These are phyloP conservation scores for Drosophila aff. DNA, from an alignment of 1,140 invertebrate species.

Conservation along the genomic window DNA sequence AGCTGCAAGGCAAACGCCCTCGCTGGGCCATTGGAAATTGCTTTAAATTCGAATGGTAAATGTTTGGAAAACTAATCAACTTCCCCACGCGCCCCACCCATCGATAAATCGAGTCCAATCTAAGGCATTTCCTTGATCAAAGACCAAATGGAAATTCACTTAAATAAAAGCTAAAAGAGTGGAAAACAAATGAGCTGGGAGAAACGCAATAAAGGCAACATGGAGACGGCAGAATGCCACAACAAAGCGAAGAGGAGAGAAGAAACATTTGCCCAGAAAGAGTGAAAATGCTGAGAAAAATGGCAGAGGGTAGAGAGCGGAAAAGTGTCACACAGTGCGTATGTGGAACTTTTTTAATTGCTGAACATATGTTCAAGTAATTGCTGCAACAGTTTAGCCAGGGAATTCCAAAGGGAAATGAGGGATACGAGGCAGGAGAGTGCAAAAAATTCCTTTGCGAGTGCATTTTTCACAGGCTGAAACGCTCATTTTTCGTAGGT, in stretches of 20 bases:
- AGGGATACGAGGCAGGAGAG: conserved; percentile 2
- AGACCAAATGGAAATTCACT: conserved; percentile 18
- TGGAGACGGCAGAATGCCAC: conserved; percentile 20
- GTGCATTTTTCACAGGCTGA: neutral
- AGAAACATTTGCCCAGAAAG: conserved; percentile 28
- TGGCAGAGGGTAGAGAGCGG: conserved; percentile 2
- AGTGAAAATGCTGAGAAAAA: conserved; percentile 42
- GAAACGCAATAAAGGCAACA: conserved; percentile 50
- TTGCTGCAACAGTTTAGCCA: conserved; percentile 63
- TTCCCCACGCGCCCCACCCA: neutral
- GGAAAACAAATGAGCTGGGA: conserved; percentile 56
- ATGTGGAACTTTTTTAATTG: conserved; percentile 79
- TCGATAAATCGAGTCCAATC: conserved; percentile 13
- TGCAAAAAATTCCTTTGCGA: neutral
- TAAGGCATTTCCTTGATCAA: conserved; percentile 5
- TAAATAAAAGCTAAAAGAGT: conserved; percentile 42
- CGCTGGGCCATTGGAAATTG: conserved; percentile 7
- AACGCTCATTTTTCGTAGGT: conserved; percentile 1
- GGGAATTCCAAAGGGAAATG: conserved; percentile 18
- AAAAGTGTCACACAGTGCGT: conserved; percentile 60
- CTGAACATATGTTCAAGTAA: conserved; percentile 70
- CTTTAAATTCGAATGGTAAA: conserved; percentile 18
- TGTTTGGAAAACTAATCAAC: conserved; percentile 37
- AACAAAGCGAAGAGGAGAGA: conserved; percentile 17
- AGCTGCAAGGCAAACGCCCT: neutral